phyloP scores from a whole-genome alignment of 1,140 invertebrate species.

The Helicoverpa zea region DNA sequence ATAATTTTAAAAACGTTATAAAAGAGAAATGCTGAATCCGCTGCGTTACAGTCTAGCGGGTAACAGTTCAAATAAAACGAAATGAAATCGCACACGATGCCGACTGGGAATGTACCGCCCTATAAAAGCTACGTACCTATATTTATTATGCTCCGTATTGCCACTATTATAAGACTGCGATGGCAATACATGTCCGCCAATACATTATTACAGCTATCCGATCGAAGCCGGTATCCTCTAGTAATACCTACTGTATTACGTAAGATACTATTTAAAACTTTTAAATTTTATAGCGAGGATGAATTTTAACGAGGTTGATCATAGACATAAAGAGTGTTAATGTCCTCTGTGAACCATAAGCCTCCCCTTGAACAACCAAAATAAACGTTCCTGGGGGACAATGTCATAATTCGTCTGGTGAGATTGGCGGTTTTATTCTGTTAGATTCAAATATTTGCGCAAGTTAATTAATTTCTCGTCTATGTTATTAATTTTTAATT shows the following conservation, averaged over 20 bases:
- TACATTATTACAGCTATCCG: conserved; percentile 45
- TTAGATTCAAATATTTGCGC: conserved; percentile 25
- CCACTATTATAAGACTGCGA: conserved; percentile 45
- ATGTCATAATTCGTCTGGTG: conserved; percentile 23
- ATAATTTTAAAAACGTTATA: conserved; percentile 46
- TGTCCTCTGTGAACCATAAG: conserved; percentile 3
- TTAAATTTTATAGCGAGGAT: neutral
- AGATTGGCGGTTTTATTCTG: conserved; percentile 30
- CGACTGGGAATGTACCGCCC: conserved; percentile 40
- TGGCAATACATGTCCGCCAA: conserved; percentile 51
- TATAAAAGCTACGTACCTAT: conserved; percentile 49
- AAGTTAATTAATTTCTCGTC: conserved; percentile 31
- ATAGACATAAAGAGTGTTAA: neutral
- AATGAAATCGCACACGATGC: conserved; percentile 62
- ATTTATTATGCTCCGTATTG: conserved; percentile 47
- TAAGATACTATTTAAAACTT: neutral
- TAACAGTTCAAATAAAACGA: conserved; percentile 64
- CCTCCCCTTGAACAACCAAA: conserved; percentile 15
- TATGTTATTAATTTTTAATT: conserved; percentile 31
- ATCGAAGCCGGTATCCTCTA: conserved; percentile 32
- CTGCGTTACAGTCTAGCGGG: conserved; percentile 57
- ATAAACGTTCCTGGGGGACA: conserved; percentile 31
- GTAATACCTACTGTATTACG: neutral
- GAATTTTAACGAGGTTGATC: neutral
- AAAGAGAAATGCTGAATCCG: conserved; percentile 41